Base-by-base conservation (phyloP, 2,797 vertebrate species). In the Sus cebifrons region DNA sequence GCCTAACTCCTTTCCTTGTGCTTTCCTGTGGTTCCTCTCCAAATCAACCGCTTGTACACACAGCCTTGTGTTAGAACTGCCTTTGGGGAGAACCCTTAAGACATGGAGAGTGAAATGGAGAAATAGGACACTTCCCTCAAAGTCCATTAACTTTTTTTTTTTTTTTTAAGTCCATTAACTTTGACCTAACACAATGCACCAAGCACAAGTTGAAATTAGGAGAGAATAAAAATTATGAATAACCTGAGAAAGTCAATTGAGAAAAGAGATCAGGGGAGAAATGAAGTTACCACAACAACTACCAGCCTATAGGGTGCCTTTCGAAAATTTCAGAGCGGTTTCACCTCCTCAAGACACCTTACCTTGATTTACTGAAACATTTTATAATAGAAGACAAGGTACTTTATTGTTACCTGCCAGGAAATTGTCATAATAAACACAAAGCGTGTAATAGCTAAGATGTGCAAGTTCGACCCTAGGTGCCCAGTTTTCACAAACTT, bases 51-150 rank as follows among this genome's bases (percentile, higher is more conserved):
- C 27, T 70, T 7, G 3, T 67, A 68, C 27, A 6, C 2, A 62
- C 44, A 49, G 32, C 32, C 21, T 29, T 32, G 27, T 2, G 52
- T 74, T 62, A 18, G 32, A 60, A 21, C 44, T 86, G 44, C n/a
- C 74, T 86, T 86, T 75, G 20, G 12, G 6, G 11, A 12, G 10
- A 79, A 52, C 11, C 5, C 29, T 36, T 21, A 85, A 74, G 40
- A 90, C 52, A 60, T 9, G 25, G 27, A 78, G 8, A 14, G 13
- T n/a, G 65, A 77, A 86, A 20, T 73, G 18, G 32, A 52, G 79
- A 91, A 68, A 79, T 36, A 78, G 18, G 62, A 94, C 36, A 65
- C 9, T 92, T 89, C 73, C 89, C 18, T 77, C 40, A 78, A 74
- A 73, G 16, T 56, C 36, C 49, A 25, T 65, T 86, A 86, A 40